These are phyloP conservation scores for Lysandra bellargus DNA, from an alignment of 2,888 invertebrate species.

Conservation along the genomic window DNA sequence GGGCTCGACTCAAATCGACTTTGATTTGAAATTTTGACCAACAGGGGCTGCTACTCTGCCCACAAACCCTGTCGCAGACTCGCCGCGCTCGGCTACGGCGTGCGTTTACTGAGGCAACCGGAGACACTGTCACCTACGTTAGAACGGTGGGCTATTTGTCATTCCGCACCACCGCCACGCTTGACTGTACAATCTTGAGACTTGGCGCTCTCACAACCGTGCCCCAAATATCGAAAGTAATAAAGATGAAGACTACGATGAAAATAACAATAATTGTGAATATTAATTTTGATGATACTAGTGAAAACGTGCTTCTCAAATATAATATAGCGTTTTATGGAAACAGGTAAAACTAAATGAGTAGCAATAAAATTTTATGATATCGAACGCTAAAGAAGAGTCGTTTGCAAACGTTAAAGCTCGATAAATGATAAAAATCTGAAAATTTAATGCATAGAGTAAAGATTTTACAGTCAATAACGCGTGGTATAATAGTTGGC, in stretches of 20 bases:
- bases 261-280: not conserved
- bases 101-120: slow-evolving; percentile 94
- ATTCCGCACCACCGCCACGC: slow-evolving; percentile 64
- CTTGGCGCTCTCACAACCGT: not conserved
- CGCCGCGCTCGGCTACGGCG: slow-evolving; percentile 91
- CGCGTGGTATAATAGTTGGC: slow-evolving; percentile 61
- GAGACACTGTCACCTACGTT: slow-evolving; percentile 92
- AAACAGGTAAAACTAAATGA: not conserved
- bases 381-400: not conserved
- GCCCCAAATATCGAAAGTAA: not conserved
- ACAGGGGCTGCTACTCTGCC: slow-evolving; percentile 93
- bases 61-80: slow-evolving; percentile 93
- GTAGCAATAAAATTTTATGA: not conserved
- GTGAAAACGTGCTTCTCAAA: not conserved
- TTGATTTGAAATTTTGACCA: slow-evolving; percentile 73
- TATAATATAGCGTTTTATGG: not conserved
- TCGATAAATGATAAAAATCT: not conserved
- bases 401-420: not conserved
- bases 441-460: slow-evolving; percentile 31
- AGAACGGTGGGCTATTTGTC: slow-evolving; percentile 87
- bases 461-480: slow-evolving; percentile 72
- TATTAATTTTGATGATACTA: not conserved
- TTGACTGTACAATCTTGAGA: slow-evolving; percentile 67
- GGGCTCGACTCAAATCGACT: slow-evolving; percentile 58
- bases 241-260: not conserved